Percentiles rank a stretch among this genome's conserved stretches.
Conservation (phyloP, 2,113 vertebrate genomes). For the Suncus etruscus region DNA sequence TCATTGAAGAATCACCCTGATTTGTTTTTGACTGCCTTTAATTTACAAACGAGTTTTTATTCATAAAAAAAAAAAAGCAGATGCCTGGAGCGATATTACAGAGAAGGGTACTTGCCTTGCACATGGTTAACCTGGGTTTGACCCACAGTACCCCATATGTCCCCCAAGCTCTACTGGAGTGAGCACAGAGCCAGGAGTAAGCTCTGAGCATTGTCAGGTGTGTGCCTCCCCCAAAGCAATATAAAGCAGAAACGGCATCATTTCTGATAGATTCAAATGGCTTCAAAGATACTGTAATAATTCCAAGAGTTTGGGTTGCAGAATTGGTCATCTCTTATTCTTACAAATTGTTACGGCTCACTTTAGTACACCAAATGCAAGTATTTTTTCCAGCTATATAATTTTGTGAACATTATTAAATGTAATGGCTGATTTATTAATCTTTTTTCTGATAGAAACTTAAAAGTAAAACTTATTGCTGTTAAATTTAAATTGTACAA, state of each 20-base stretch:
- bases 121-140: too few relatives aligned
- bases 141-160: too few relatives aligned
- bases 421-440: slow-evolving; percentile 33
- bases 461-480: slow-evolving; percentile 72
- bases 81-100: too few relatives aligned
- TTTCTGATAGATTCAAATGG: too few relatives aligned
- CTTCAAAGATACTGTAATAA: slow-evolving; percentile 8
- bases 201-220: too few relatives aligned
- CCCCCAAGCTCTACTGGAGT: too few relatives aligned
- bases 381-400: slow-evolving; percentile 27
- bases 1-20: too few relatives aligned
- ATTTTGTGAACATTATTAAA: slow-evolving; percentile 28
- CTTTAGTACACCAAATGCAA: slow-evolving; percentile 35
- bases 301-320: neutral
- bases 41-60: too few relatives aligned
- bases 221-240: neutral
- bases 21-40: too few relatives aligned
- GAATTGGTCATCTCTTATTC: neutral
- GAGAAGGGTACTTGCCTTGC: too few relatives aligned
- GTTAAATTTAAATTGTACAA: slow-evolving; percentile 82
- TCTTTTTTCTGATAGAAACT: slow-evolving; percentile 61
- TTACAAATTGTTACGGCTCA: slow-evolving; percentile 43
- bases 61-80: too few relatives aligned
- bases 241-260: too few relatives aligned
- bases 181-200: neutral